These are phyloP conservation scores for Hippocampus kuda DNA, from an alignment of 2,797 vertebrate species.

Conservation along the genomic window DNA sequence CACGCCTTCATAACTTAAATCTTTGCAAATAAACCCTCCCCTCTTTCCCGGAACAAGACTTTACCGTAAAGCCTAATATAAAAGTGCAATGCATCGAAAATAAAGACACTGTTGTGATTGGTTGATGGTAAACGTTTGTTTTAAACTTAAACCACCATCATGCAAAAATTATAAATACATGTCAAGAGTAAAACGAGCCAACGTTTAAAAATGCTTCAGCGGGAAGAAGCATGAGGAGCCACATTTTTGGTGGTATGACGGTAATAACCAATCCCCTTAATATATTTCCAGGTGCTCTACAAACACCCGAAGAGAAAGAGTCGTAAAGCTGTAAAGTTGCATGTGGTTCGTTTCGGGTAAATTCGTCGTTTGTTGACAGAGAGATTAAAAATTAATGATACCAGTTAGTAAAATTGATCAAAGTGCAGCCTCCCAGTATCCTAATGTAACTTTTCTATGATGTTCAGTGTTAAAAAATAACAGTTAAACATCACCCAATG, in stretches of 20 bases:
- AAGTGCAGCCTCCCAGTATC: neutral
- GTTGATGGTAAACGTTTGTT: too few relatives aligned
- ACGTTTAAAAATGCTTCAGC: neutral
- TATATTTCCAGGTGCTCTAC: neutral
- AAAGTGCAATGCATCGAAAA: accelerated
- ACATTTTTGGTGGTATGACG: conserved; percentile 21
- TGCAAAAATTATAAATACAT: too few relatives aligned
- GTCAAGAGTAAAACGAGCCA: neutral
- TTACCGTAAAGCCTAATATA: conserved; percentile 28
- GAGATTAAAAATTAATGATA: neutral
- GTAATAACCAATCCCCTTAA: conserved; percentile 25
- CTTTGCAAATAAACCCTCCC: conserved; percentile 16
- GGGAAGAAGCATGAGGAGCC: accelerated
- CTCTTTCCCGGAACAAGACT: conserved; percentile 54
- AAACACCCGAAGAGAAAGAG: neutral
- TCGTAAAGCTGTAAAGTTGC: neutral
- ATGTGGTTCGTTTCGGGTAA: neutral
- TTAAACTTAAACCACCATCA: neutral
- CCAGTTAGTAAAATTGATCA: too few relatives aligned
- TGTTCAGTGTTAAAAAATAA: neutral
- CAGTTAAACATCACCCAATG: neutral
- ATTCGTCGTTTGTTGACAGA: neutral
- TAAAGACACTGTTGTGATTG: neutral
- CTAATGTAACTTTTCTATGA: neutral
- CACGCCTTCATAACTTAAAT: conserved; percentile 12